A percentile compares a stretch with the other conserved stretches of the same genome.
Evolutionary conservation across 1,140 invertebrate species (phyloP).

Genomic region (Plectrocnemia conspersa): DNA sequence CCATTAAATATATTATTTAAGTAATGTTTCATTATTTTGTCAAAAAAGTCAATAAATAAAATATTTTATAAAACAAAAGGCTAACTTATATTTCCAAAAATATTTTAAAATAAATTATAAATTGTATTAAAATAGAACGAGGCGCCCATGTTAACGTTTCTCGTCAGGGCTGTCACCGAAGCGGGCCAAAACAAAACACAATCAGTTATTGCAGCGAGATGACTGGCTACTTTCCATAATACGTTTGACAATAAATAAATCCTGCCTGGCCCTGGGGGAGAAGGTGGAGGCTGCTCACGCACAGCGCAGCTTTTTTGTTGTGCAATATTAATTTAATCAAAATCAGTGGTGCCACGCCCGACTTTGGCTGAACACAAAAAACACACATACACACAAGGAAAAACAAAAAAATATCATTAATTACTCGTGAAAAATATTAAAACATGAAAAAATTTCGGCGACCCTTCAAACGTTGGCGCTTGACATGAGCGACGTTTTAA

Average conservation of each 20-base stretch:
- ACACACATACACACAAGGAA: neutral
- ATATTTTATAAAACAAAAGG: neutral
- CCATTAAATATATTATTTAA: neutral
- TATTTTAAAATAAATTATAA: neutral
- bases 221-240: conserved; percentile 34
- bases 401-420: neutral
- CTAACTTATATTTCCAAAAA: too few relatives aligned
- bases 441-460: too few relatives aligned
- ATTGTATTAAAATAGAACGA: neutral
- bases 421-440: too few relatives aligned
- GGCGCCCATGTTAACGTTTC: conserved; percentile 12
- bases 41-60: neutral
- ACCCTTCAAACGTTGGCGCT: too few relatives aligned
- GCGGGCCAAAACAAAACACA: conserved; percentile 36
- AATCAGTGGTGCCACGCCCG: conserved; percentile 3
- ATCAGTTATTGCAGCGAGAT: conserved; percentile 36
- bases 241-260: conserved; percentile 37
- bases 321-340: conserved; percentile 28
- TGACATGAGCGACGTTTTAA: too few relatives aligned
- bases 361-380: neutral
- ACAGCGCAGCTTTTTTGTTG: conserved; percentile 22
- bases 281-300: conserved; percentile 19
- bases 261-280: conserved; percentile 9
- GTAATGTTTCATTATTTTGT: neutral
- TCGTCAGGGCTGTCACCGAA: conserved; percentile 13